Evolutionary conservation across 2,113 vertebrate genomes (phyloP), one percentile per base, ranked within the genome.

Genomic region (Piprites chloris): DNA sequence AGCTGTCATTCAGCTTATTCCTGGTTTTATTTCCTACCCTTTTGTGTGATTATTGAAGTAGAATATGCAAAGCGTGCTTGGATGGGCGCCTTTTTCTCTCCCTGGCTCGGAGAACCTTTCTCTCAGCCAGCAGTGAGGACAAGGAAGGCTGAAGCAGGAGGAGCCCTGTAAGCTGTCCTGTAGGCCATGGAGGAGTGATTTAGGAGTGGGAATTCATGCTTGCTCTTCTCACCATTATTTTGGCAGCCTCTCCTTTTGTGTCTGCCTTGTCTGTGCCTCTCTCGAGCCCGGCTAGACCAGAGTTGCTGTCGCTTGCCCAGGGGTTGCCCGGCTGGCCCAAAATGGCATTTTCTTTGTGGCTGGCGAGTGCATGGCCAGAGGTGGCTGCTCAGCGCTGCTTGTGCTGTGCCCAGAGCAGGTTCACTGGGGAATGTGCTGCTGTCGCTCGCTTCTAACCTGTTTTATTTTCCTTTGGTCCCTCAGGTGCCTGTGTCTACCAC

Each of bases 401-500:
- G 2, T 50, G 1, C 22, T 47, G 30, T 47, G 24, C 2, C 2
- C 0, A 6, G 30, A 35, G 52, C 19, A 55, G 21, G 19, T 16
- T 88, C 22, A 4, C 27, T 42, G 75, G 22, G 13, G 35, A 35
- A 9, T 5, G 5, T 78, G 3, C 30, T 91, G 65, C 63, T 76
- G 18, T 56, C 87, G n/a, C 44, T 82, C 0, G 0, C 6, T 95
- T 91, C 92, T 98, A 96, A 98, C 87, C 78, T 22, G 6, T 6
- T 69, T 37, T 17, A 0, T 65, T 88, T 95, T 81, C 68, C 12
- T 96, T 92, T 78, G 88, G 14, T 85, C 74, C 82, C 62, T 17
- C 96, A 99, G 99, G 99, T 98, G 97, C 97, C 78, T 99, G 99
- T 97, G 53, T 98, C 98, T 98, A 98, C 94, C 98, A 98, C 26